These are phyloP conservation scores for Somateria mollissima DNA, from an alignment of 2,797 vertebrate species.

Conservation along the genomic window DNA sequence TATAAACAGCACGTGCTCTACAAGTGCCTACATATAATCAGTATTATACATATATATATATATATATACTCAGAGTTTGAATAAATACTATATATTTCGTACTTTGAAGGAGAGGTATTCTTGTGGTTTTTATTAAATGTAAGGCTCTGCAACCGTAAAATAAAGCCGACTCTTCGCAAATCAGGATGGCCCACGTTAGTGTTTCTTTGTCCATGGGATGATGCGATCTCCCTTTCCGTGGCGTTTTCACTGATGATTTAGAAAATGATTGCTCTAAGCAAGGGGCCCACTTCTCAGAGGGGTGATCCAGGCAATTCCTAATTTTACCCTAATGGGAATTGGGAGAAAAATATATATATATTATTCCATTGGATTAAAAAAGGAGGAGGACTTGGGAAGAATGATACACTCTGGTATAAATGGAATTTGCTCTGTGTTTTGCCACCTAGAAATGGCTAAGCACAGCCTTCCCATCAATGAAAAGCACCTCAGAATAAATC, in stretches of 20 bases:
- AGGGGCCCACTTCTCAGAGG: neutral
- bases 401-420: neutral
- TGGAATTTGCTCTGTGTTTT: neutral
- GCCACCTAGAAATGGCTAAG: neutral
- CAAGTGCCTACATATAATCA: conserved; percentile 45
- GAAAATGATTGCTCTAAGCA: neutral
- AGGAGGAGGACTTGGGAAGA: neutral
- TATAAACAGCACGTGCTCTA: conserved; percentile 45
- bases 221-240: neutral
- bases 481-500: neutral
- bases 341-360: neutral
- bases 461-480: neutral
- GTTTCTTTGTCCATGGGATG: conserved; percentile 51
- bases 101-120: conserved; percentile 56
- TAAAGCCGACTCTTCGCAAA: conserved; percentile 59
- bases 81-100: conserved; percentile 62
- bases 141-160: conserved; percentile 63
- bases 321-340: neutral
- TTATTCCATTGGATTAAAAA: neutral
- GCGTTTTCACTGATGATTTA: neutral
- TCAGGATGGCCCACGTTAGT: conserved; percentile 50
- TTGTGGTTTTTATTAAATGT: conserved; percentile 70
- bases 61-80: conserved; percentile 43
- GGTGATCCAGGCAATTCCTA: neutral
- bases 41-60: conserved; percentile 33